Evolutionary conservation across 1,140 invertebrate species (phyloP), one percentile per base, ranked within the genome.

Genomic region (Drosophila mayri): DNA sequence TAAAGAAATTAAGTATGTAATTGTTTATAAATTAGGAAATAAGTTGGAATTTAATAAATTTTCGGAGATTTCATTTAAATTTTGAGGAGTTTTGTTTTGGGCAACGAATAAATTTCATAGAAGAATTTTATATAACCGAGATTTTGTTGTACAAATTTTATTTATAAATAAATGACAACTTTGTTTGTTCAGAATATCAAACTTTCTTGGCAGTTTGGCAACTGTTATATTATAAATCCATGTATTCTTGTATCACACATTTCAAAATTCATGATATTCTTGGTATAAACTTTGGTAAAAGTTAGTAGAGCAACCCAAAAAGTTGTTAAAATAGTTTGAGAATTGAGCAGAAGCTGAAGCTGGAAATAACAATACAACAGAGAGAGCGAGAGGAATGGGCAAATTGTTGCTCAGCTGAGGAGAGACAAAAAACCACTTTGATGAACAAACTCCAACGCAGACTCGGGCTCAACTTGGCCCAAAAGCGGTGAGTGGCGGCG

Each of bases 401-500:
- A 54, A 35, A 22, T 37, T 54, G 32, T 37, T 54, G 32, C 50
- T 54, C 30, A 20, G 49, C n/a, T 14, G 30, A 9, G 30, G 12
- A 54, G 52, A 55, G 52, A 54, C n/a, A 37, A 20, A 20, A 22
- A 54, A 6, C 2, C 14, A 54, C 18, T 22, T 11, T 38, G 9
- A 54, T 38, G 32, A 55, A 55, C 50, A 37, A 47, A 30, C 22
- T 25, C 22, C 20, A 8, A 52, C 28, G 35, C n/a, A n/a, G 30
- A 50, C 61, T 54, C 73, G 43, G 52, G n/a, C 47, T 14, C 14
- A 55, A 57, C 43, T 32, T 75, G 70, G 52, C 60, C 37, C 30
- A 37, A 74, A 74, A 72, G 71, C 47, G 38, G 65, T 11, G 47
- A 54, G 32, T 12, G 59, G 30, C 35, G 25, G 28, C 30, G 38